phyloP scores from a whole-genome alignment of 2,888 invertebrate genomes.

The Aphrophora alni region DNA sequence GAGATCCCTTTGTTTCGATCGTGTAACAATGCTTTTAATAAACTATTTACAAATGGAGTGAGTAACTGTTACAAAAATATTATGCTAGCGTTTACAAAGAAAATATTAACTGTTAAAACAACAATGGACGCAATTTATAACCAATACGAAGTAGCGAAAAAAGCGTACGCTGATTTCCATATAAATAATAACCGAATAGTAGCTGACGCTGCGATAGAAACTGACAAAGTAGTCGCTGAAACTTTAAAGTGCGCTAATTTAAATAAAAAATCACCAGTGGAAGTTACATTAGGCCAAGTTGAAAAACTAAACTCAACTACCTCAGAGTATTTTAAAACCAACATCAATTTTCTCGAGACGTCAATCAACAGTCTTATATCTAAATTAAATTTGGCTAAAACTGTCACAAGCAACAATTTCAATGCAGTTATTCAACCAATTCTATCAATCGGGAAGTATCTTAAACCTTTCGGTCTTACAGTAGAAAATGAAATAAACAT shows the following conservation, averaged over 20 bases:
- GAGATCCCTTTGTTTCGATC: background rate
- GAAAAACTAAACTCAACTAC: background rate
- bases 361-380: background rate
- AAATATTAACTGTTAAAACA: background rate
- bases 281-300: background rate
- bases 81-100: background rate
- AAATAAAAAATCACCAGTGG: background rate
- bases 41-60: background rate
- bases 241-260: background rate
- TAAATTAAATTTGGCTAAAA: background rate
- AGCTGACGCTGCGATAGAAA: background rate
- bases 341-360: background rate
- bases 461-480: background rate
- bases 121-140: background rate
- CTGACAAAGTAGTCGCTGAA: background rate
- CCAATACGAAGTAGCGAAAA: background rate
- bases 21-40: background rate
- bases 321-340: background rate
- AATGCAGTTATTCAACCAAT: background rate
- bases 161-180: background rate
- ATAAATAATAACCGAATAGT: background rate
- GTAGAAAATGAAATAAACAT: background rate
- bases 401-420: background rate
- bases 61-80: background rate
- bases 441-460: background rate